Evolutionary conservation across 2,797 vertebrate genomes (phyloP), one percentile per base, ranked within the genome.

Genomic region (Chaetodon trifasciatus): DNA sequence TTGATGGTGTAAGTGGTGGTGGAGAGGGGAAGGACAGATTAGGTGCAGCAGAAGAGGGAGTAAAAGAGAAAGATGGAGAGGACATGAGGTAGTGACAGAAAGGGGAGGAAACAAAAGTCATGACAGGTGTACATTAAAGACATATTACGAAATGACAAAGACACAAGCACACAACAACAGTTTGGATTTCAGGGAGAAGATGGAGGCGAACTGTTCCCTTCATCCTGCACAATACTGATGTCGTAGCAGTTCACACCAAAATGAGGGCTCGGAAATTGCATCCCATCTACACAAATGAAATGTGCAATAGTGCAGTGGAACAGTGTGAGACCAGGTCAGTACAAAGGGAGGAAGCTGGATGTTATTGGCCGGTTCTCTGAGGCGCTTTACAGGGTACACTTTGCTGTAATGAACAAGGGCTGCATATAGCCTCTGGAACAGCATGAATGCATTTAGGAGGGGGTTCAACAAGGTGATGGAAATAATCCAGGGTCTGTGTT

Each of bases 391-490:
- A 24, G 44, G 11, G 7, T 17, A 46, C 44, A 56, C 40, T 76
- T 49, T n/a, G 17, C 70, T 32, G 19, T 78, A 78, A 78, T 74
- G 67, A 81, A 71, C 67, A 60, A 44, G 5, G 11, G 42, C 55
- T 78, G 2, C 57, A 3, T 39, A 21, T 58, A 23, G 16, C 44
- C 42, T 77, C 46, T 6, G 24, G 11, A 50, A 57, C 32, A 65
- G 42, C 35, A 7, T 4, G 35, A 57, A 63, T 44, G 44, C 24
- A 5, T 70, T 60, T 11, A 69, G 37, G 19, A 40, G 49, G 17
- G 13, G n/a, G 57, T 72, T 52, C 37, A 75, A 32, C 28, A 49
- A 57, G 23, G 40, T 9, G n/a, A 39, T 61, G 39, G 9, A 32
- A 47, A 24, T 24, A 37, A 71, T 63, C 49, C 49, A 70, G 44